phyloP scores from a whole-genome alignment of 2,888 invertebrate genomes.

The Sthenelais limicola region DNA sequence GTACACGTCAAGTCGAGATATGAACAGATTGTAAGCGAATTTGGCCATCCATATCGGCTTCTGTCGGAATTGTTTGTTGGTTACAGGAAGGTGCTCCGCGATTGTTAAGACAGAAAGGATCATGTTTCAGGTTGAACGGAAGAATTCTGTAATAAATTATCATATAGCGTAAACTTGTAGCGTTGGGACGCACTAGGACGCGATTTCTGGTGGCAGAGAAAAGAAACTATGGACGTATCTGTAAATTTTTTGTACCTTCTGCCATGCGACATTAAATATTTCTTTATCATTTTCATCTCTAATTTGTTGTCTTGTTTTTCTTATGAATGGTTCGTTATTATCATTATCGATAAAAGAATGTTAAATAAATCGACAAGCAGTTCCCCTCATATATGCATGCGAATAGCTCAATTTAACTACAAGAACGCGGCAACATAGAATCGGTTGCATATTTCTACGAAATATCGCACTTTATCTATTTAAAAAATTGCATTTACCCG shows the following conservation, averaged over 20 bases:
- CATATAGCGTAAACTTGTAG: constrained; percentile 20
- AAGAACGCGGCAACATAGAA: too few relatives aligned
- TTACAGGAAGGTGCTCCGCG: not conserved
- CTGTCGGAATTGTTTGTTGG: not conserved
- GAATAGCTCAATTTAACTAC: too few relatives aligned
- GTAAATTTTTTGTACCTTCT: constrained; percentile 42
- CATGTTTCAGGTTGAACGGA: constrained; percentile 6
- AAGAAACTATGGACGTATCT: constrained; percentile 29
- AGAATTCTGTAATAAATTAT: constrained; percentile 30
- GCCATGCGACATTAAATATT: constrained; percentile 40
- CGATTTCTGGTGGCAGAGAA: constrained; percentile 28
- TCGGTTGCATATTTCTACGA: too few relatives aligned
- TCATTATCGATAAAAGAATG: too few relatives aligned
- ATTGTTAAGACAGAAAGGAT: not conserved
- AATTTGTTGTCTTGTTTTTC: constrained; percentile 38
- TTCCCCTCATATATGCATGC: too few relatives aligned
- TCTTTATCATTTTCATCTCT: constrained; percentile 38
- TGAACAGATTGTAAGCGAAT: constrained; percentile 1
- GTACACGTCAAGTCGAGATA: constrained; percentile 17
- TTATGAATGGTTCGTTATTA: too few relatives aligned
- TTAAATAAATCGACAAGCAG: too few relatives aligned
- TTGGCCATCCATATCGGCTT: not conserved
- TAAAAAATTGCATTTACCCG: too few relatives aligned
- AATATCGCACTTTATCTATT: too few relatives aligned
- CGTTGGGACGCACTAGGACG: constrained; percentile 29